These are phyloP conservation scores for Pelecanoides urinatrix DNA, from an alignment of 2,113 vertebrate species.

Conservation along the genomic window DNA sequence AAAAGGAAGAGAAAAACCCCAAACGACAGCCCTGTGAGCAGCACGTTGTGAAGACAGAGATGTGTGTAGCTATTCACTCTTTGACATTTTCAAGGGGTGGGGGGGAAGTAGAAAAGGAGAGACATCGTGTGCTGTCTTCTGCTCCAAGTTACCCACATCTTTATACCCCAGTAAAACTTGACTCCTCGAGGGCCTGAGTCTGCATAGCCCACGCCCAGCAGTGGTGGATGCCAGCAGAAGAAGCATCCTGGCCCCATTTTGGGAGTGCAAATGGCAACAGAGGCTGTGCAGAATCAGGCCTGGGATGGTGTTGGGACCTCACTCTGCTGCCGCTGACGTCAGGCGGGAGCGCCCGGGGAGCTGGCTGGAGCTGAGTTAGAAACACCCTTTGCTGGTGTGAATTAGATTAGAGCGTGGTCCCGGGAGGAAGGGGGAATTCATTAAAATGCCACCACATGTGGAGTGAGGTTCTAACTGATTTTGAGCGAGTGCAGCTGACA, in stretches of 20 bases:
- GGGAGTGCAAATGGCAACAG: fast-evolving
- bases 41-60: not conserved
- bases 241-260: not conserved
- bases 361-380: not conserved
- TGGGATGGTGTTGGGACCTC: not conserved
- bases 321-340: not conserved
- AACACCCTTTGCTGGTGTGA: not conserved
- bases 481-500: not conserved
- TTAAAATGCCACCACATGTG: not conserved
- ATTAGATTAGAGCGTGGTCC: not conserved
- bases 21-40: not conserved
- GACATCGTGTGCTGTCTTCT: fast-evolving
- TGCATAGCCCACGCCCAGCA: not conserved
- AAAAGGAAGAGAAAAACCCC: not conserved
- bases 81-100: fast-evolving
- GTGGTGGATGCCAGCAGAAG: not conserved
- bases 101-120: not conserved
- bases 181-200: not conserved
- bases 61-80: not conserved
- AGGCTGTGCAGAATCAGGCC: not conserved
- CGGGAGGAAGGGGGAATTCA: not conserved
- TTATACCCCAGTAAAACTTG: not conserved
- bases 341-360: not conserved
- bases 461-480: not conserved
- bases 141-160: not conserved